Base-by-base conservation (phyloP, 2,113 vertebrate species). In the Copsychus sechellarum region DNA sequence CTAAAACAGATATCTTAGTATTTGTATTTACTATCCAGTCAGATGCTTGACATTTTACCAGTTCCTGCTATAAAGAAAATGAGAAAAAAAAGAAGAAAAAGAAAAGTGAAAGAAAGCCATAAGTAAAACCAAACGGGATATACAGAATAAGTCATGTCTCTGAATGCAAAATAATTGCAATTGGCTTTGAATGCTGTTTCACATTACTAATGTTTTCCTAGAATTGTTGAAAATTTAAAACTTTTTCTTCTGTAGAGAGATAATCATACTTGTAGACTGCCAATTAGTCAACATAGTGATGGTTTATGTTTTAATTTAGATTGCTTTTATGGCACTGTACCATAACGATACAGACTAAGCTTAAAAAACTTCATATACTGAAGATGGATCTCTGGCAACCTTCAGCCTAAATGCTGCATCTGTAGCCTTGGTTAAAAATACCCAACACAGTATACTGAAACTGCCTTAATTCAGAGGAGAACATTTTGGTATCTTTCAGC, bases 11-110 rank as follows among this genome's bases (percentile, higher is more conserved):
- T 78, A 48, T 61, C 28, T 82, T 89, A 69, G 33, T 85, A 62
- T 73, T 94, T 86, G 34, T 48, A 47, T 94, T 92, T 93, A 91
- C 17, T 86, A 40, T 61, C 76, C 72, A 86, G 20, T 80, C 93
- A 67, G 7, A 90, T 33, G 45, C 22, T 43, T 93, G 45, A 20
- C 14, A 92, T 92, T 92, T 92, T 79, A 36, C 5, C 33, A 83
- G 61, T 36, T 77, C 61, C 86, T 86, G 26, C 64, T 81, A 66
- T 51, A 61, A 51, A 43, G 12, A 34, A 54, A 61, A 38, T 3
- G 9, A 22, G 6, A 36, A 14, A 10, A 11, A 40, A 24, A 14
- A 50, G 23, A 50, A 24, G 12, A 14, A 57, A 57, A 16, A 26
- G 47, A 5, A 22, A 15, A 26, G 9, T 48, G 24, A 80, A 77